Evolutionary conservation across 2,797 vertebrate genomes (phyloP).

Genomic region (Sebastes kiyomatsui): DNA sequence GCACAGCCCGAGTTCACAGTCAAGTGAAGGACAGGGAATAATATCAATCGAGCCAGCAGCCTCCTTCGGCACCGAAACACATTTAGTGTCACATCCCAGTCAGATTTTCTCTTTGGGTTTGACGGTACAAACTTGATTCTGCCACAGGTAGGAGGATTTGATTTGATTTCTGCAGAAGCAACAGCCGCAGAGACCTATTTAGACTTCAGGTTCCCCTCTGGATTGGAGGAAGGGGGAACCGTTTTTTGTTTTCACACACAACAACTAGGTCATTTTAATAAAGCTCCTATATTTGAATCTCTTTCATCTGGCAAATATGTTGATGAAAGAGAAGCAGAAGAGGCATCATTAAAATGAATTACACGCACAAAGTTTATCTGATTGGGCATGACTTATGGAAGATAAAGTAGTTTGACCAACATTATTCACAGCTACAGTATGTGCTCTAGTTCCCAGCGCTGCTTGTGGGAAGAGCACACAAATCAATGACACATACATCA

Average conservation of each 20-base stretch:
- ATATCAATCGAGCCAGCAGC: constrained; percentile 7
- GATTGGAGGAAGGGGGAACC: constrained; percentile 2
- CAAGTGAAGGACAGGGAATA: constrained; percentile 27
- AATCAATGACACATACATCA: constrained; percentile 22
- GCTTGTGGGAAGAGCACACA: constrained; percentile 21
- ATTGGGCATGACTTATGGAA: neutral
- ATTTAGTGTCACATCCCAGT: constrained; percentile 3
- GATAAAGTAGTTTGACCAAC: constrained; percentile 9
- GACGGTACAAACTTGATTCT: constrained; percentile 13
- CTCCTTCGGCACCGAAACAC: constrained; percentile 11
- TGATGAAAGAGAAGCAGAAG: constrained; percentile 10
- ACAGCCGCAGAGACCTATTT: constrained; percentile 10
- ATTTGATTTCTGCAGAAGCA: constrained; percentile 19
- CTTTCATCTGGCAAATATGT: constrained; percentile 34
- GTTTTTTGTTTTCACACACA: constrained; percentile 28
- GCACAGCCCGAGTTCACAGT: constrained; percentile 1
- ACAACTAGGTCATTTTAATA: constrained; percentile 44
- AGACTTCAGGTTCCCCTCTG: constrained; percentile 8
- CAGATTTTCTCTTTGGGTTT: neutral
- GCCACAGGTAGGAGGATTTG: constrained; percentile 19
- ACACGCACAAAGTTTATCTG: neutral
- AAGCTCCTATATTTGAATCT: constrained; percentile 27
- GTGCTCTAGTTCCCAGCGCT: constrained; percentile 23
- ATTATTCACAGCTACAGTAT: constrained; percentile 27
- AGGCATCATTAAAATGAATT: constrained; percentile 1